Percentiles rank a stretch among this genome's conserved stretches.
Evolutionary conservation across 2,113 vertebrate genomes (phyloP).

Genomic region (Laterallus jamaicensis): DNA sequence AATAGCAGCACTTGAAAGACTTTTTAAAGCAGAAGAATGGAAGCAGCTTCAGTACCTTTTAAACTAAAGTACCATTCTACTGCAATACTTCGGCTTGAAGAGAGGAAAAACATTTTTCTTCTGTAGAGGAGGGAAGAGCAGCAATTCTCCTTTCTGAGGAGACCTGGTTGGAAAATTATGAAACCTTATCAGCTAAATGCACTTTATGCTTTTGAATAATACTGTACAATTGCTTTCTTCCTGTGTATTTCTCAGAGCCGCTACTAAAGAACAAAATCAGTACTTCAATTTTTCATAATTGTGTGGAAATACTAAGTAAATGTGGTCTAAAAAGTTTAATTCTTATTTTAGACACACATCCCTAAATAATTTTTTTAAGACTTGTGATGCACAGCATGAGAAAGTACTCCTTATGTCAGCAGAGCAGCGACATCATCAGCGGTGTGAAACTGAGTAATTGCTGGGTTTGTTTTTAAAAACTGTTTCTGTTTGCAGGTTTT

Average conservation of each 20-base stretch:
- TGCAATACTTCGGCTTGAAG: not conserved
- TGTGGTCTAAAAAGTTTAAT: not conserved
- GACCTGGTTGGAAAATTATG: not conserved
- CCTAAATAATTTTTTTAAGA: not conserved
- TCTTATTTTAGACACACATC: not conserved
- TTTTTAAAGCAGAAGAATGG: not conserved
- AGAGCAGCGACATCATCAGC: not conserved
- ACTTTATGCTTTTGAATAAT: not conserved
- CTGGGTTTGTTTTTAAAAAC: not conserved
- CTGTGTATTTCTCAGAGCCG: not conserved
- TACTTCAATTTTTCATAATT: not conserved
- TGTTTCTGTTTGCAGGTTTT: not conserved
- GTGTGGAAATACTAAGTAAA: not conserved
- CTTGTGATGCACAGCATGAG: not conserved
- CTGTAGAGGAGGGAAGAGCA: not conserved
- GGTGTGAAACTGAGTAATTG: not conserved
- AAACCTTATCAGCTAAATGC: not conserved
- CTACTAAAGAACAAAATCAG: not conserved
- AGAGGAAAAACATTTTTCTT: not conserved
- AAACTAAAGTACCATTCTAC: not conserved
- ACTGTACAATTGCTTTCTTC: not conserved
- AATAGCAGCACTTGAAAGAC: not conserved
- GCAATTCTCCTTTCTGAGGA: not conserved
- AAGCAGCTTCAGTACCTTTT: not conserved
- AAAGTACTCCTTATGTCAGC: conserved; percentile 4